Percentiles rank a stretch among this genome's conserved stretches.
Evolutionary conservation across 2,113 vertebrate species (phyloP).

Genomic region (Solenodon paradoxus): DNA sequence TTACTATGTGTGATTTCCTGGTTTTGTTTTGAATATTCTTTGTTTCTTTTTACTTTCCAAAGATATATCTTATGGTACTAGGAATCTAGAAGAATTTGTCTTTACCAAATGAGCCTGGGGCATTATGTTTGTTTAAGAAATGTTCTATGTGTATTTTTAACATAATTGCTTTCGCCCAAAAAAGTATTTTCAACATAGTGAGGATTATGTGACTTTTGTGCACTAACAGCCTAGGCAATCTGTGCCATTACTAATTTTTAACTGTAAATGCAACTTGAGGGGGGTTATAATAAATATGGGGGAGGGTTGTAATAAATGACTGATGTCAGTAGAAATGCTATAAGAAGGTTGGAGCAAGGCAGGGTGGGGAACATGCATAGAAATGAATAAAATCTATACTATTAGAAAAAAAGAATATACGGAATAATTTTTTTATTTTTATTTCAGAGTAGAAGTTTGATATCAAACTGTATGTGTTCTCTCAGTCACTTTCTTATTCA

Average conservation of each 20-base stretch:
- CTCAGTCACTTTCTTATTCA: too few relatives aligned
- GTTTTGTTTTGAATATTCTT: slow-evolving; percentile 33
- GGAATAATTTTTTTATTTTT: too few relatives aligned
- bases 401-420: too few relatives aligned
- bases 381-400: background rate
- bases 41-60: slow-evolving; percentile 27
- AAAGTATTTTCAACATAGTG: slow-evolving; percentile 13
- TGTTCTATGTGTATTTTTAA: slow-evolving; percentile 50
- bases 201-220: slow-evolving; percentile 38
- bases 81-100: slow-evolving; percentile 36
- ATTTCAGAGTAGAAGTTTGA: background rate
- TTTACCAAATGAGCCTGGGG: slow-evolving; percentile 41
- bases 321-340: background rate
- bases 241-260: slow-evolving; percentile 78
- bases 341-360: background rate
- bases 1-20: background rate
- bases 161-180: slow-evolving; percentile 48
- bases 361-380: background rate
- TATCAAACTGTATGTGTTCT: background rate
- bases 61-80: slow-evolving; percentile 15
- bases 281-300: slow-evolving; percentile 28
- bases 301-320: background rate
- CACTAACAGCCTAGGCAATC: slow-evolving; percentile 54
- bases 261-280: slow-evolving; percentile 50
- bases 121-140: slow-evolving; percentile 43